A percentile compares a stretch with the other conserved stretches of the same genome.
phyloP scores from a whole-genome alignment of 2,797 vertebrate species.

The Anableps anableps region DNA sequence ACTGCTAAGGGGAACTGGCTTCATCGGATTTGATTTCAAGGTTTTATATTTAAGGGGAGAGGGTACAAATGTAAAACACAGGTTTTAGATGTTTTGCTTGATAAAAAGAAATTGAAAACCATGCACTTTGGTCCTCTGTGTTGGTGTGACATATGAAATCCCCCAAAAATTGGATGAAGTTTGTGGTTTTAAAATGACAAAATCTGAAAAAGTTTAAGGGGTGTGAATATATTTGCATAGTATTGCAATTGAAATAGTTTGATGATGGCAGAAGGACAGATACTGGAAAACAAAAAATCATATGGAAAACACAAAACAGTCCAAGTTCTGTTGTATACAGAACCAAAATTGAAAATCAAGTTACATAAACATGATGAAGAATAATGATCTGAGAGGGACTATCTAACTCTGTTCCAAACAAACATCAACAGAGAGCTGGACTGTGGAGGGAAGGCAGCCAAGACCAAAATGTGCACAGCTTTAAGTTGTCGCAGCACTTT shows the following conservation, averaged over 20 bases:
- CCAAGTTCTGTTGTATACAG: background rate
- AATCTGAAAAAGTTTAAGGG: background rate
- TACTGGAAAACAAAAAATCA: slow-evolving; percentile 1
- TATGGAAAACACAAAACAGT: background rate
- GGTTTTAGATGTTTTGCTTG: background rate
- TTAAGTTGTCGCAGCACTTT: slow-evolving; percentile 26
- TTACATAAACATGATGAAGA: slow-evolving; percentile 14
- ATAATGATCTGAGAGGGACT: slow-evolving; percentile 16
- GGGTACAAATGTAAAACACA: background rate
- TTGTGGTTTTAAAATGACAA: background rate
- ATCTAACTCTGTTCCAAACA: slow-evolving; percentile 26
- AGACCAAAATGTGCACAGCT: slow-evolving; percentile 32
- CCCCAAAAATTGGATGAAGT: background rate
- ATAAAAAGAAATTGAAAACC: background rate
- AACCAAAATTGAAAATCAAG: slow-evolving; percentile 29
- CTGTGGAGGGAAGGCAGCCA: slow-evolving; percentile 30
- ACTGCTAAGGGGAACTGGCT: background rate
- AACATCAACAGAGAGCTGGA: slow-evolving; percentile 28
- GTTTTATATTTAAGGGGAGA: background rate
- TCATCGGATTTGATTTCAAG: background rate
- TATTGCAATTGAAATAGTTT: background rate
- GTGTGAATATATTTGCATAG: background rate
- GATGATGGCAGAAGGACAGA: background rate
- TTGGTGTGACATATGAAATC: background rate
- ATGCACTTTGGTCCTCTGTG: background rate